These are phyloP conservation scores for Cremastobaeus sp. DNA, from an alignment of 2,888 invertebrate genomes.

Conservation along the genomic window DNA sequence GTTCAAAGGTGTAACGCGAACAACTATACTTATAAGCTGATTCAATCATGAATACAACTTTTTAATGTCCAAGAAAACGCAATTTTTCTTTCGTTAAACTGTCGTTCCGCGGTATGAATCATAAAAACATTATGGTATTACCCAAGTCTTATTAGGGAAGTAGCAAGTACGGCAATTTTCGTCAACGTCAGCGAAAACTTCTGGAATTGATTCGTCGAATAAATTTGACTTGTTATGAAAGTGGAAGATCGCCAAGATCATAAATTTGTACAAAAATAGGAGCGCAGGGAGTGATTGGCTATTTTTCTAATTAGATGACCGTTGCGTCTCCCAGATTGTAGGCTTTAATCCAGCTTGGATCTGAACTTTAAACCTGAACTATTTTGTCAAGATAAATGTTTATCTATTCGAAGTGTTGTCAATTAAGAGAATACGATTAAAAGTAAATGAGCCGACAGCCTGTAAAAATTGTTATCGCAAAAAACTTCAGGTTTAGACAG, in stretches of 20 bases:
- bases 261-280: constrained; percentile 1
- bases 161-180: too few species aligned
- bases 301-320: constrained; percentile 38
- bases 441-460: too few species aligned
- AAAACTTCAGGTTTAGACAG: constrained; percentile 22
- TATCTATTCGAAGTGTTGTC: constrained; percentile 7
- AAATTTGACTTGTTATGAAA: constrained; percentile 21
- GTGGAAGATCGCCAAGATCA: constrained; percentile 25
- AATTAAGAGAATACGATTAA: constrained; percentile 1
- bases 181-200: too few species aligned
- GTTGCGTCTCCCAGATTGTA: constrained; percentile 14
- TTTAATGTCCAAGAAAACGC: too few species aligned
- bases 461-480: constrained; percentile 2
- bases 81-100: too few species aligned
- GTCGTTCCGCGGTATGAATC: too few species aligned
- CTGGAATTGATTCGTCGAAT: constrained; percentile 12
- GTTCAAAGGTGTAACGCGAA: too few species aligned
- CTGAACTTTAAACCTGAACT: constrained; percentile 28
- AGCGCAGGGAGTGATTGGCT: constrained; percentile 24
- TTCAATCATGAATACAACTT: too few species aligned
- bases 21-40: too few species aligned
- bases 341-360: constrained; percentile 25
- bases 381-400: constrained; percentile 38
- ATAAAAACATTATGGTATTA: too few species aligned
- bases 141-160: too few species aligned